Evolutionary conservation across 2,888 invertebrate genomes (phyloP).

Genomic region (Noctuana brunneofusca): DNA sequence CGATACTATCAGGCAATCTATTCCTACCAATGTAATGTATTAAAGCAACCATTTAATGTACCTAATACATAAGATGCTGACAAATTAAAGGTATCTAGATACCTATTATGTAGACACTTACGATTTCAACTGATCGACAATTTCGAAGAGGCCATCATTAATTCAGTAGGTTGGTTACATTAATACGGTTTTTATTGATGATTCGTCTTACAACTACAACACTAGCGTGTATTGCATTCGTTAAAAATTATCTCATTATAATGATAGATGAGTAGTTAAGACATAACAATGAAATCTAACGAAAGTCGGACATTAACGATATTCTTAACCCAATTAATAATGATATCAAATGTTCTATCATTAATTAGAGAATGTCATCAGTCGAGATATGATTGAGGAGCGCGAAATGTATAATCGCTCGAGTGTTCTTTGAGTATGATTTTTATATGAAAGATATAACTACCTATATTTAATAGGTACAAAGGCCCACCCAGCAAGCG

Average conservation of each 20-base stretch:
- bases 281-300: slow-evolving; percentile 39
- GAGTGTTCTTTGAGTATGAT: slow-evolving; percentile 4
- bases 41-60: neutral
- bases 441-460: neutral
- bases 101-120: slow-evolving; percentile 23
- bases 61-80: neutral
- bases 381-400: slow-evolving; percentile 50
- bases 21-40: no score
- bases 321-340: slow-evolving; percentile 75
- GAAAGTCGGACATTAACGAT: slow-evolving; percentile 54
- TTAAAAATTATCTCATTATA: slow-evolving; percentile 35
- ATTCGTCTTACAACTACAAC: slow-evolving; percentile 21
- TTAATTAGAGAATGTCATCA: slow-evolving; percentile 67
- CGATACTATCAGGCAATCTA: neutral
- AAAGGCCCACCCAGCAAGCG: slow-evolving; percentile 24
- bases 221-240: slow-evolving; percentile 30
- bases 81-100: neutral
- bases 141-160: slow-evolving; percentile 21
- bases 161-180: slow-evolving; percentile 23
- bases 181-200: slow-evolving; percentile 32
- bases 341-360: slow-evolving; percentile 63
- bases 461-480: slow-evolving; percentile 4
- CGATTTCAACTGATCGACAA: slow-evolving; percentile 24
- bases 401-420: slow-evolving; percentile 52
- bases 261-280: slow-evolving; percentile 35